Evolutionary conservation across 2,113 vertebrate species (phyloP).

Genomic region (Pterocles burchelli): DNA sequence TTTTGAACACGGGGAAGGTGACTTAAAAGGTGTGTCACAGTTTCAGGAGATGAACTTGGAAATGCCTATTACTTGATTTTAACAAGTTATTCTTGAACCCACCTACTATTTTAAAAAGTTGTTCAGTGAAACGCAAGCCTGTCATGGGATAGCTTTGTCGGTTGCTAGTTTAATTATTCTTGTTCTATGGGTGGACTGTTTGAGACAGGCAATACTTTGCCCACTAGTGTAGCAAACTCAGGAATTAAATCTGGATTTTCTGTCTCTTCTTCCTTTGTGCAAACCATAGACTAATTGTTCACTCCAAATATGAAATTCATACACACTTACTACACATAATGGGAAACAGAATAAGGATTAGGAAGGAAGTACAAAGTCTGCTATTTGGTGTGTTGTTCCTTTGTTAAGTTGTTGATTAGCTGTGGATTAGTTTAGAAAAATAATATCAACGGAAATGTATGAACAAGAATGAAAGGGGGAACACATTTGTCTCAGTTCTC

Average conservation of each 20-base stretch:
- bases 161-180: neutral
- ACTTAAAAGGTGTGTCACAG: neutral
- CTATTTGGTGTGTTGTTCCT: neutral
- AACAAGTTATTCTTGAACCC: neutral
- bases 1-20: neutral
- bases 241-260: neutral
- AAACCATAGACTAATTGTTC: neutral
- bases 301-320: neutral
- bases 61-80: neutral
- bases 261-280: neutral
- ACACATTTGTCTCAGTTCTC: neutral
- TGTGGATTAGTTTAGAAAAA: neutral
- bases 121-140: neutral
- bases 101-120: neutral
- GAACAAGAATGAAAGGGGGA: neutral
- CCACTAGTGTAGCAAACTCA: neutral
- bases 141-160: neutral
- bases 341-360: neutral
- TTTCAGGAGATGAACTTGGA: neutral
- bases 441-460: neutral
- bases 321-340: fast-evolving
- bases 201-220: neutral
- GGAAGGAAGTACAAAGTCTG: neutral
- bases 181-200: neutral
- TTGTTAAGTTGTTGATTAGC: neutral